Base-by-base conservation (phyloP, 2,888 invertebrate species). In the Oscheius sp. region DNA sequence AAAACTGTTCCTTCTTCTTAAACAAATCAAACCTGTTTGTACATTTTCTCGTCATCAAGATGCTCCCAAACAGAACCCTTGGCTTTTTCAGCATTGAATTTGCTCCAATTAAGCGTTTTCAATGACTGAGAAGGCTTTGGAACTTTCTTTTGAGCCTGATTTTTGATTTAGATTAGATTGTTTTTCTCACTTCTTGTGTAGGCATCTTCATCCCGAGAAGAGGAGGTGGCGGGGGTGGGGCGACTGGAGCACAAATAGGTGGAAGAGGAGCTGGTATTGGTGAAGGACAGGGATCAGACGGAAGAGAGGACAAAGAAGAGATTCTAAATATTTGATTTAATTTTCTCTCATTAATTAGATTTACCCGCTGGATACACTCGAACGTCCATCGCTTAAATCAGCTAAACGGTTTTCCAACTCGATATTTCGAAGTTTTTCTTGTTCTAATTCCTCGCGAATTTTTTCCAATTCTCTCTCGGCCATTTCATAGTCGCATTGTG, bases 91-190 rank as follows among this genome's bases (percentile, higher is more conserved):
- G 39, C n/a, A 5, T 75, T 57, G 31, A 86, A 34, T 65, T 75
- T 87, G 94, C 96, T 63, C 97, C 97, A 97, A 89, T 97, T 97
- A 89, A 97, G 94, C 65, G 95, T 94, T 88, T 96, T 96, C 65
- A 97, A 89, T 0, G 95, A 94, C 88, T 93, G 93, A 4, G 93
- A 91, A 0, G 96, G 93, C 81, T 93, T 93, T 12, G 97, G 97
- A 69, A 95, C 93, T 88, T 95, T 93, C 88, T 81, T 83, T 58
- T 64, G 61, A 15, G 69, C 50, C 33, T 61, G 31, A 39, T 23
- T 27, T 70, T 20, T 70, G 65, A 66, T 69, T 72, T 37, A 63
- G 50, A 2, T 17, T 52, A 15, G 25, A 17, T 10, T 50, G 29
- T 33, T 31, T 42, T 57, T 45, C 29, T 61, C 1, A 50, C 39